Evolutionary conservation across 2,797 vertebrate genomes (phyloP), one percentile per base, ranked within the genome.

Genomic region (Chaenodraco wilsoni): DNA sequence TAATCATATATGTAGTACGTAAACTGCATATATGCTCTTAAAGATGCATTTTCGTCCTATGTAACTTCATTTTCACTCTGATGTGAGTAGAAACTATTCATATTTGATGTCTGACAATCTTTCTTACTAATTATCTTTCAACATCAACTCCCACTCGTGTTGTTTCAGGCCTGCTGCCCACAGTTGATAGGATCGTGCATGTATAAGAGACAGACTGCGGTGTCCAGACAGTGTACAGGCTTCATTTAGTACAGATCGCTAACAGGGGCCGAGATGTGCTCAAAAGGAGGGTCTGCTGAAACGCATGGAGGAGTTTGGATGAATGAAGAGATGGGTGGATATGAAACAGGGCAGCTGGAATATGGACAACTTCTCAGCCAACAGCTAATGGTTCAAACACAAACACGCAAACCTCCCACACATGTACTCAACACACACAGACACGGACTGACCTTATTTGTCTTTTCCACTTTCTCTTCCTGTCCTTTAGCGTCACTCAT

Each of bases 271-370:
- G 46, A 61, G 71, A 73, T 65, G 60, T 66, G 68, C 59, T 69
- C 41, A 59, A 76, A 66, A 57, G 19, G 41, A 70, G 5, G 7
- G 51, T 17, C 51, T 56, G 52, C 37, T 49, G 33, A 79, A 82
- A 80, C 65, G 58, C 56, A 51, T 1, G 13, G 49, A 79, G 64
- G 75, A 64, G 70, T 74, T 56, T 66, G 79, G 61, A 75, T 78
- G 86, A 87, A 82, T 78, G 74, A 77, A 78, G 73, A 71, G 58
- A 90, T 79, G 69, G 84, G 62, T 50, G 40, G 79, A 84, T 64
- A 89, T 87, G 23, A 85, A 84, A 77, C 77, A 73, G 87, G 88
- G 64, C 45, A 88, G 84, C 57, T 83, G 81, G 81, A 81, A 60
- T 10, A 50, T 37, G 87, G 81, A 81, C 81, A 68, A 75, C 45